Percentiles rank a stretch among this genome's conserved stretches.
phyloP scores from a whole-genome alignment of 2,113 vertebrate genomes.

The Scomber scombrus region DNA sequence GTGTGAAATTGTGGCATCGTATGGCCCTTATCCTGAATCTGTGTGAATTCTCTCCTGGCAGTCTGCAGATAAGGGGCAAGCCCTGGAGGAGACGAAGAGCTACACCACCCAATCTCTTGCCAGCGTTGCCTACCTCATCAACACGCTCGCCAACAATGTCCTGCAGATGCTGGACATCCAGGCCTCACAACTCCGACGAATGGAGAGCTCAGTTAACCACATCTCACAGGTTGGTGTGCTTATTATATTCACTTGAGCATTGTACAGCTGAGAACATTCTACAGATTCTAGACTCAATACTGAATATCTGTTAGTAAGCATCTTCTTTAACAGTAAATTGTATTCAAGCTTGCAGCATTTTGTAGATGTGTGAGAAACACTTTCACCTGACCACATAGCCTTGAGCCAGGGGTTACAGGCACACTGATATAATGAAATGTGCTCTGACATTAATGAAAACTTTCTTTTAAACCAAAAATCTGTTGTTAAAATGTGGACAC shows the following conservation, averaged over 20 bases:
- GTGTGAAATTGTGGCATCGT: neutral
- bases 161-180: conserved; percentile 99
- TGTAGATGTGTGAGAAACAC: too few species aligned
- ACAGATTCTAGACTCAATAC: too few species aligned
- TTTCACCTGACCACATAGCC: too few species aligned
- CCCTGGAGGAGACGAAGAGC: conserved; percentile 99
- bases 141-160: conserved; percentile 99
- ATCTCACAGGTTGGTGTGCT: conserved; percentile 93
- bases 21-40: conserved; percentile 21
- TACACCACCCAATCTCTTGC: conserved; percentile 99
- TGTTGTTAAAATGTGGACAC: neutral
- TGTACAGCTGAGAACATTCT: too few species aligned
- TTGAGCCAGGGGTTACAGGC: too few species aligned
- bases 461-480: neutral
- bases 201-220: conserved; percentile 99
- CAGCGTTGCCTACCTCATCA: conserved; percentile 98
- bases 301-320: too few species aligned
- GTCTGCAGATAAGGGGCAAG: conserved; percentile 96
- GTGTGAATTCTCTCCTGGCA: conserved; percentile 55
- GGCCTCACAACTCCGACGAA: conserved; percentile 97
- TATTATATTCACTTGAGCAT: too few species aligned
- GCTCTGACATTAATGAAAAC: too few species aligned
- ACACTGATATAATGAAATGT: too few species aligned
- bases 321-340: too few species aligned
- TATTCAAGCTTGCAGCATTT: too few species aligned